These are phyloP conservation scores for Grantiella picta DNA, from an alignment of 2,113 vertebrate species.

Conservation along the genomic window DNA sequence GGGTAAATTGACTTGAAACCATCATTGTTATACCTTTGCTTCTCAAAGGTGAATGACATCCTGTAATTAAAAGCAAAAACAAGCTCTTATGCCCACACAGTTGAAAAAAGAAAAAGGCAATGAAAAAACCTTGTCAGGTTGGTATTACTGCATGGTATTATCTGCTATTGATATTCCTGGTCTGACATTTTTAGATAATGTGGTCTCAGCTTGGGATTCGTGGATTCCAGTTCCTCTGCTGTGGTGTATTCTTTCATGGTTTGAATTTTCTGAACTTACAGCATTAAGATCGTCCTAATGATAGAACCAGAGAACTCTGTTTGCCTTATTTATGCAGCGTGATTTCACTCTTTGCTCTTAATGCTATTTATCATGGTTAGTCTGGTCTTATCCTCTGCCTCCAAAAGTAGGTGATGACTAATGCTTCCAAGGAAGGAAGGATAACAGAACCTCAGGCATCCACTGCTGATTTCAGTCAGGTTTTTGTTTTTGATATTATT, in stretches of 20 bases:
- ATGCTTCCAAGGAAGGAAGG: constrained; percentile 41
- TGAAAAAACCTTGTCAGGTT: neutral
- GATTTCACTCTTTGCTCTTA: constrained; percentile 21
- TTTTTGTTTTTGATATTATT: constrained; percentile 33
- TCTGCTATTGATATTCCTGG: constrained; percentile 25
- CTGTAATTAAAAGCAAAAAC: constrained; percentile 44
- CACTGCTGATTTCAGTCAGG: constrained; percentile 15
- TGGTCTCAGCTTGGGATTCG: neutral
- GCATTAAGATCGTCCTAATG: neutral
- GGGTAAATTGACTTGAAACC: constrained; percentile 41
- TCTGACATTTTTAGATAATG: constrained; percentile 48
- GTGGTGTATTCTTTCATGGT: constrained; percentile 4
- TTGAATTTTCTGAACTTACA: constrained; percentile 4
- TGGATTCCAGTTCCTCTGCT: constrained; percentile 44
- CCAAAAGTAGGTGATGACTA: constrained; percentile 42
- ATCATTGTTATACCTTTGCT: constrained; percentile 7
- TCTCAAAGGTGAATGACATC: constrained; percentile 35
- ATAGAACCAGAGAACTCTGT: neutral
- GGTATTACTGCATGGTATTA: constrained; percentile 15
- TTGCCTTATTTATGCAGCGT: constrained; percentile 22
- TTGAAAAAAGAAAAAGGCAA: neutral
- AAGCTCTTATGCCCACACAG: neutral
- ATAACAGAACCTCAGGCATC: neutral
- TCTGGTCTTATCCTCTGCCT: constrained; percentile 2
- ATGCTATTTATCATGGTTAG: constrained; percentile 40